Conservation (phyloP, 1,140 invertebrate genomes). For the Penaeus japonicus region DNA sequence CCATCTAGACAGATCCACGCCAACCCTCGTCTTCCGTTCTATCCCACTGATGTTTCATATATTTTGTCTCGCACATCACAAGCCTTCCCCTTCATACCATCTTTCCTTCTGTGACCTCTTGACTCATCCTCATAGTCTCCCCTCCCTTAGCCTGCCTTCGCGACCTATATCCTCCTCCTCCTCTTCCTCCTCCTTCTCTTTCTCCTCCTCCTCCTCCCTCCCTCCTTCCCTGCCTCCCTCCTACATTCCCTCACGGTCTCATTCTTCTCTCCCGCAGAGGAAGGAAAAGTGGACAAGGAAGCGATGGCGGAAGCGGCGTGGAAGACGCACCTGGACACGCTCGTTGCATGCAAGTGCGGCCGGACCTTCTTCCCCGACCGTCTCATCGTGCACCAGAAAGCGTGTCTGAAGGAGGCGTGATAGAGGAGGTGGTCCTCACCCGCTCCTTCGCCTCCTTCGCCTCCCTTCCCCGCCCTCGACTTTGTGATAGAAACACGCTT, state of each 20-base stretch:
- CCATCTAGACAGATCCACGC: no score
- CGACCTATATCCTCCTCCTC: neutral
- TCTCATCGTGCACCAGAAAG: slow-evolving; percentile 72
- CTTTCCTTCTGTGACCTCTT: no score
- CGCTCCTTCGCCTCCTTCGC: slow-evolving; percentile 97
- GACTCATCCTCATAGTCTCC: neutral
- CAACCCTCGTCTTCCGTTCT: no score
- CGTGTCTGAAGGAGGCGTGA: slow-evolving; percentile 65
- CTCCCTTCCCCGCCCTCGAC: slow-evolving; percentile 75
- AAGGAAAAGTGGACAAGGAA: slow-evolving; percentile 67
- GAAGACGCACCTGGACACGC: slow-evolving; percentile 66
- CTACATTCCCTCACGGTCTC: neutral
- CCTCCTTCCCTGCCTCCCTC: no score
- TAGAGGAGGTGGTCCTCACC: slow-evolving; percentile 61
- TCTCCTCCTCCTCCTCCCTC: neutral
- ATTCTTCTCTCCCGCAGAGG: neutral
- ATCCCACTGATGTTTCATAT: no score
- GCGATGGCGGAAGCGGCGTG: slow-evolving; percentile 70
- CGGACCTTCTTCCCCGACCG: slow-evolving; percentile 76
- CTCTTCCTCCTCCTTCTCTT: neutral
- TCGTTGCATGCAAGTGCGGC: slow-evolving; percentile 76
- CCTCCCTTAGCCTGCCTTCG: neutral
- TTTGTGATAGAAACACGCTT: no score
- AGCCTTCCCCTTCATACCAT: no score
- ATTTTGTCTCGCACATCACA: no score